Conservation (phyloP, 2,797 vertebrate genomes). For the Etheostoma nigrum region DNA sequence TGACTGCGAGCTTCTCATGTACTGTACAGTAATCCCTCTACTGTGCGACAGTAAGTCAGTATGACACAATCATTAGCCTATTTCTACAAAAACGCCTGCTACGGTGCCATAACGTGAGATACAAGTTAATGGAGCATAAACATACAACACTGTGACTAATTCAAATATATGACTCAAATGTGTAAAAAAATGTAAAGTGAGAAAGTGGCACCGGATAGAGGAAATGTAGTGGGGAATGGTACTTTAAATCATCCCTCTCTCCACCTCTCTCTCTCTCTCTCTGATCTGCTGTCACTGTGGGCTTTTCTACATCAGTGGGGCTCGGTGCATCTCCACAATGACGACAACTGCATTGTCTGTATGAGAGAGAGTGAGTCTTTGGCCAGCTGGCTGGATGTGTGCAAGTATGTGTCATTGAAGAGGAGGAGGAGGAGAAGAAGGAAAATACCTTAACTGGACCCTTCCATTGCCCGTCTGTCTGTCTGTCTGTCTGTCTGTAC, state of each 20-base stretch:
- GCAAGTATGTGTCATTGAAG: slow-evolving; percentile 32
- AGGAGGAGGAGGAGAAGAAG: slow-evolving; percentile 37
- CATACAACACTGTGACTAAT: not conserved
- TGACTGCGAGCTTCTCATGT: too few species aligned
- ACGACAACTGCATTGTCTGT: slow-evolving; percentile 39
- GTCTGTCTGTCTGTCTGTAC: not conserved
- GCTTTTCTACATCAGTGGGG: slow-evolving; percentile 50
- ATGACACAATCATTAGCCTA: too few species aligned
- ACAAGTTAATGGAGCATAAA: too few species aligned
- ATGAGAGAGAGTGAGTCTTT: slow-evolving; percentile 22
- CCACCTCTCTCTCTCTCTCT: slow-evolving; percentile 31
- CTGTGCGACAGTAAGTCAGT: too few species aligned
- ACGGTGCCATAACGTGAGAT: too few species aligned
- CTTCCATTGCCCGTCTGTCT: slow-evolving; percentile 4
- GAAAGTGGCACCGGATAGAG: slow-evolving; percentile 23
- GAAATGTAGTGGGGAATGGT: slow-evolving; percentile 46
- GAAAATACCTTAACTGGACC: slow-evolving; percentile 45
- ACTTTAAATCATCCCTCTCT: slow-evolving; percentile 59
- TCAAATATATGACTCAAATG: not conserved
- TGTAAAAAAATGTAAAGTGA: not conserved
- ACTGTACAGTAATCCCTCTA: too few species aligned
- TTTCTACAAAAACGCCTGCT: too few species aligned
- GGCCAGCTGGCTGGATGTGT: slow-evolving; percentile 46
- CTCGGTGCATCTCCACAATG: slow-evolving; percentile 53
- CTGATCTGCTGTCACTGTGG: slow-evolving; percentile 49